Evolutionary conservation across 2,797 vertebrate species (phyloP).

Genomic region (Pteronotus mesoamericanus): DNA sequence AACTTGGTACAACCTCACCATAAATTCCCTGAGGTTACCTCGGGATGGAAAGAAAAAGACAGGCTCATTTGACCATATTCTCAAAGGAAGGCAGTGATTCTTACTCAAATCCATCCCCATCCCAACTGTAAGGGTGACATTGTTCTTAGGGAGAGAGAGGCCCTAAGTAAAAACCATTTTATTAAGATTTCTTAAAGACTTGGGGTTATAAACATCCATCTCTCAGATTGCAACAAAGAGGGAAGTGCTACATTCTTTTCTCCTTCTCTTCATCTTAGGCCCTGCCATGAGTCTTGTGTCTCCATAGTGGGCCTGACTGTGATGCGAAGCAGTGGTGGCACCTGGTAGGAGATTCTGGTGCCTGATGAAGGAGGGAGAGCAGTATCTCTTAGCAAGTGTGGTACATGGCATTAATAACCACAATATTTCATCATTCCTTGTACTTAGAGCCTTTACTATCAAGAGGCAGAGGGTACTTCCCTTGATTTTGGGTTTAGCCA

Average conservation of each 20-base stretch:
- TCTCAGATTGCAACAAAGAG: not conserved
- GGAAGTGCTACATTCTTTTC: not conserved
- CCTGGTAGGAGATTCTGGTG: not conserved
- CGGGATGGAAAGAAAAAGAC: not conserved
- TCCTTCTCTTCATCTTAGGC: not conserved
- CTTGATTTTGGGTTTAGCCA: not conserved
- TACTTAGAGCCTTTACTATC: not conserved
- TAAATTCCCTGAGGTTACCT: not conserved
- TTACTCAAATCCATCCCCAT: not conserved
- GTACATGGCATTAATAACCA: not conserved
- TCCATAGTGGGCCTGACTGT: not conserved
- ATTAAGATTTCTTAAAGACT: not conserved
- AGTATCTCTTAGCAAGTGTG: not conserved
- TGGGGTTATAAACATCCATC: not conserved
- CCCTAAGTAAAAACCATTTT: not conserved
- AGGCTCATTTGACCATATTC: not conserved
- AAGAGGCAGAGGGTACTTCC: not conserved
- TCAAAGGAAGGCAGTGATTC: not conserved
- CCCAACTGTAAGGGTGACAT: not conserved
- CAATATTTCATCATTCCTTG: not conserved
- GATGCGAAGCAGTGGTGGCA: not conserved
- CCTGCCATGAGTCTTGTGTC: not conserved
- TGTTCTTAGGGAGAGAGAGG: not conserved
- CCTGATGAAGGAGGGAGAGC: not conserved
- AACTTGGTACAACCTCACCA: not conserved